Percentiles rank a stretch among this genome's conserved stretches.
Evolutionary conservation across 2,888 invertebrate genomes (phyloP).

Genomic region (Marasmarcha lunaedactyla): DNA sequence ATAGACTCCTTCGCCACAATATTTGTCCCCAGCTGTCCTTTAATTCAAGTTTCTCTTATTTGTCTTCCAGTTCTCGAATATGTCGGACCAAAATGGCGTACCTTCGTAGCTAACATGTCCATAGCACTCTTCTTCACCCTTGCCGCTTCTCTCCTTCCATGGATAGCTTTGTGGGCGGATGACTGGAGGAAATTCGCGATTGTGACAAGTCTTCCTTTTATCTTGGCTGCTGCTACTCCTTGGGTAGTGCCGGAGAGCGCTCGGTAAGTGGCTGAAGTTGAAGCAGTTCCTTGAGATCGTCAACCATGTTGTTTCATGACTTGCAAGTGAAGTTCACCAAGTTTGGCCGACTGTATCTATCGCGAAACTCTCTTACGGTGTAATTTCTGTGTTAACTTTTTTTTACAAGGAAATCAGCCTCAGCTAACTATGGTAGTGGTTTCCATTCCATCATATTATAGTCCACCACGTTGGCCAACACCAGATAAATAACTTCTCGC

Average conservation of each 20-base stretch:
- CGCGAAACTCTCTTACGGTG: too few species aligned
- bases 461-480: too few species aligned
- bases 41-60: too few species aligned
- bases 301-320: not conserved
- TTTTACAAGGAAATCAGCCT: too few species aligned
- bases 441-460: too few species aligned
- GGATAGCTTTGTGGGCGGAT: conserved; percentile 84
- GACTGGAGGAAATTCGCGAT: conserved; percentile 86
- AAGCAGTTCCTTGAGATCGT: not conserved
- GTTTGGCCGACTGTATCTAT: too few species aligned
- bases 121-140: conserved; percentile 89
- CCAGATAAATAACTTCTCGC: too few species aligned
- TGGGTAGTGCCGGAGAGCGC: conserved; percentile 88
- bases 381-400: too few species aligned
- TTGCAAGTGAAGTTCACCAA: too few species aligned
- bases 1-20: too few species aligned
- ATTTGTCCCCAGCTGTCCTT: too few species aligned
- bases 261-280: conserved; percentile 64
- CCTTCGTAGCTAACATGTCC: conserved; percentile 92
- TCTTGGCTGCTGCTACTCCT: conserved; percentile 78
- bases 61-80: conserved; percentile 82
- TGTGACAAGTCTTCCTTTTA: conserved; percentile 82
- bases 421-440: too few species aligned
- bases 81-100: conserved; percentile 90
- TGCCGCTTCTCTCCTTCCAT: conserved; percentile 83